A percentile compares a stretch with the other conserved stretches of the same genome.
Evolutionary conservation across 2,113 vertebrate genomes (phyloP).

Genomic region (Cryptomyrus ogoouensis): DNA sequence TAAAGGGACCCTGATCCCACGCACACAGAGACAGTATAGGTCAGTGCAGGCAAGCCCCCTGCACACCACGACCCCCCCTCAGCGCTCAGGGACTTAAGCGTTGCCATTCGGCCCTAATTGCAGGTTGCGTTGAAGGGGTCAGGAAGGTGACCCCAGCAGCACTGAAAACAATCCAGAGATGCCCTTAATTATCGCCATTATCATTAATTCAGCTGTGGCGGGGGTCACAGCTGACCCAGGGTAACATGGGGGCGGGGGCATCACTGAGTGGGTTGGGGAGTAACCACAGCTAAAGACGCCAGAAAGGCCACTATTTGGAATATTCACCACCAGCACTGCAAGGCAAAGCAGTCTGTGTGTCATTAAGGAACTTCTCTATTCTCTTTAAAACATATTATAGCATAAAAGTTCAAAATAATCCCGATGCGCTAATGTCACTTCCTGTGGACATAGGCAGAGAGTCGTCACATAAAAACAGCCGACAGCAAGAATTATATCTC

Average conservation of each 20-base stretch:
- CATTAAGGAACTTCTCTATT: neutral
- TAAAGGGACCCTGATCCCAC: neutral
- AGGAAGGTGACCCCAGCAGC: neutral
- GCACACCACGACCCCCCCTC: neutral
- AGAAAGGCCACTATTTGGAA: neutral
- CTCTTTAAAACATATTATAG: neutral
- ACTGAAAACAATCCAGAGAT: constrained; percentile 7
- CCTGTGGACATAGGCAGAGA: neutral
- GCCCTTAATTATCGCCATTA: constrained; percentile 17
- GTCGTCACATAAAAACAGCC: neutral
- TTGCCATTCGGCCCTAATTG: constrained; percentile 15
- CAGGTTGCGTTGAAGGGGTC: neutral
- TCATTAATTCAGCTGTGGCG: constrained; percentile 14
- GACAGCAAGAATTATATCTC: neutral
- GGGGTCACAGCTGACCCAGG: constrained; percentile 7
- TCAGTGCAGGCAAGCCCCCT: neutral
- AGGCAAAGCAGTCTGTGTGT: neutral
- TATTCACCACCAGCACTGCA: neutral
- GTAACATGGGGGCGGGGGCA: neutral
- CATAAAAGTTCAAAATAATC: neutral
- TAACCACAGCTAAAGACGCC: neutral
- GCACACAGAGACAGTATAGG: neutral
- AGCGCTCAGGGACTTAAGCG: neutral
- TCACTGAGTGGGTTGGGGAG: neutral
- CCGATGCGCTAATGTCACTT: neutral